A percentile compares a stretch with the other conserved stretches of the same genome.
Evolutionary conservation across 2,888 invertebrate genomes (phyloP).

Genomic region (Cephus sareptanus): DNA sequence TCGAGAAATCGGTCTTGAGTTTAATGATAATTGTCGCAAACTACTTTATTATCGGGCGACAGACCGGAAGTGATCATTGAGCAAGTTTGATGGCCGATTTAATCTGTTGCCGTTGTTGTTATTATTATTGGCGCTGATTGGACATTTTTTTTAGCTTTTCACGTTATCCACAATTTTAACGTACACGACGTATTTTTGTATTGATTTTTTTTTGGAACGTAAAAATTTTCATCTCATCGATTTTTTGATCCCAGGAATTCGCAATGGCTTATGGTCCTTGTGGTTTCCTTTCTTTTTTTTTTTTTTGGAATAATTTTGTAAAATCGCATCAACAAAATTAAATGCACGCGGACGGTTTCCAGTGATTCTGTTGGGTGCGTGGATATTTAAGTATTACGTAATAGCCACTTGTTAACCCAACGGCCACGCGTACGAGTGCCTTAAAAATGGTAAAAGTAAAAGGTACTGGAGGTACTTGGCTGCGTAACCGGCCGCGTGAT

Average conservation of each 20-base stretch:
- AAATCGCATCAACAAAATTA: not conserved
- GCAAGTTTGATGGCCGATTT: not conserved
- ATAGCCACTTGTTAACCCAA: not conserved
- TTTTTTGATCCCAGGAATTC: no score
- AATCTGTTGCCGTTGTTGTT: not conserved
- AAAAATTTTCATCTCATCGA: no score
- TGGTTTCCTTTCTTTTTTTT: no score
- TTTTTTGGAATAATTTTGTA: not conserved
- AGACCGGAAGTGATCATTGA: constrained; percentile 11
- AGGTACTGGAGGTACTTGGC: constrained; percentile 40
- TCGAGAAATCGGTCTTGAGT: constrained; percentile 19
- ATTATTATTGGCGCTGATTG: not conserved
- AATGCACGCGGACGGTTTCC: not conserved
- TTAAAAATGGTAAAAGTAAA: not conserved
- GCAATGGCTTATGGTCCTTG: no score
- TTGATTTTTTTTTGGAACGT: no score
- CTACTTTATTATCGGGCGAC: constrained; percentile 20
- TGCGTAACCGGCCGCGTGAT: constrained; percentile 62
- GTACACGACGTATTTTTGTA: not conserved
- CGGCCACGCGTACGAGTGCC: not conserved
- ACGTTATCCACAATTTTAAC: not conserved
- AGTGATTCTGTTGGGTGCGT: not conserved
- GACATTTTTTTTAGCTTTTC: not conserved
- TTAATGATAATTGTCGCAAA: constrained; percentile 23
- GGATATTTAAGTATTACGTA: not conserved